These are phyloP conservation scores for Oxygymnocypris stewartii DNA, from an alignment of 2,113 vertebrate genomes.

Conservation along the genomic window DNA sequence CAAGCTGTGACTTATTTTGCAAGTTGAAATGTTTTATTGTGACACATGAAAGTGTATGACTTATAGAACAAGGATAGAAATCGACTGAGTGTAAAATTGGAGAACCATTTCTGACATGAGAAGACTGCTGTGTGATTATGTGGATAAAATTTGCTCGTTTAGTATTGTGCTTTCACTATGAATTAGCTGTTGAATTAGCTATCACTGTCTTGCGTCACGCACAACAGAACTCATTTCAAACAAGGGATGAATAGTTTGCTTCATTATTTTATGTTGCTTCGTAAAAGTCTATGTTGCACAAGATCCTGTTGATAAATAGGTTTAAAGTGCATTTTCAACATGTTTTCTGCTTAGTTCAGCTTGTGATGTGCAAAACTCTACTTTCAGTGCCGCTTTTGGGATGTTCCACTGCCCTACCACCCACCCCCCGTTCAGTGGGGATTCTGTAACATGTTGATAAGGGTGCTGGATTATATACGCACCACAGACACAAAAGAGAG, in stretches of 20 bases:
- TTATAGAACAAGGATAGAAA: neutral
- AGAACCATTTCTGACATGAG: neutral
- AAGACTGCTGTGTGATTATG: neutral
- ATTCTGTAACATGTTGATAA: neutral
- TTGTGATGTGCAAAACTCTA: neutral
- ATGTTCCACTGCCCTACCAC: neutral
- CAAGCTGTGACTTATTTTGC: neutral
- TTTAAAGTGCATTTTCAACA: slow-evolving; percentile 8
- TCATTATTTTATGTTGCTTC: neutral
- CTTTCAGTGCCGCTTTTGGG: neutral
- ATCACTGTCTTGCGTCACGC: neutral
- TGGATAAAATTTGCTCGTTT: neutral
- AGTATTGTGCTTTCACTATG: too few relatives aligned
- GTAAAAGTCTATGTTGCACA: neutral
- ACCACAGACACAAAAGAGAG: neutral
- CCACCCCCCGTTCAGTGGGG: neutral
- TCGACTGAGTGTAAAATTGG: neutral
- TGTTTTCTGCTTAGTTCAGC: slow-evolving; percentile 16
- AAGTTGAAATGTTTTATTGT: neutral
- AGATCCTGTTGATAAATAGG: slow-evolving; percentile 7
- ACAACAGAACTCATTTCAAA: neutral
- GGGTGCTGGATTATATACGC: neutral
- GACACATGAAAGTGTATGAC: neutral
- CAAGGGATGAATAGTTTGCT: slow-evolving; percentile 3
- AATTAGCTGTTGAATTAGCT: neutral